Conservation (phyloP, 1,140 invertebrate genomes). For the Drosophila gunungcola region DNA sequence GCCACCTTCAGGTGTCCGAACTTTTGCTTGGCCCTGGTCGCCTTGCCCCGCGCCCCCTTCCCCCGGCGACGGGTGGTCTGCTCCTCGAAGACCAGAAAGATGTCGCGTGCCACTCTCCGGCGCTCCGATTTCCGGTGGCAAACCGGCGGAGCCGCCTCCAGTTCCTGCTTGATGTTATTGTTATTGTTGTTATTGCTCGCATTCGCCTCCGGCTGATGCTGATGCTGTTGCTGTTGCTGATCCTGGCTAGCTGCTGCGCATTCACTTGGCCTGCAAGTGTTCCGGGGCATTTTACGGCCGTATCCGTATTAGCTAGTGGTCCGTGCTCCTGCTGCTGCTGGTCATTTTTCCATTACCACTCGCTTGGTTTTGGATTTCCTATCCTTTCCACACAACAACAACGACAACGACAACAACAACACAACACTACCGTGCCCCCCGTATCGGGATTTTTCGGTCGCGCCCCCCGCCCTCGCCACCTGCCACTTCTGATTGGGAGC, state of each 20-base stretch:
- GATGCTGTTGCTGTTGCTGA: conserved; percentile 15
- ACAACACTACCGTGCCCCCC: conserved; percentile 31
- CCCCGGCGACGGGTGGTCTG: conserved; percentile 65
- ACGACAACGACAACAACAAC: no score
- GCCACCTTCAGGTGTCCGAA: conserved; percentile 79
- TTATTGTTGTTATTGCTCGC: conserved; percentile 36
- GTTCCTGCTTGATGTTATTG: conserved; percentile 61
- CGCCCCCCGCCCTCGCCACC: conserved; percentile 23
- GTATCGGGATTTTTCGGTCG: conserved; percentile 62
- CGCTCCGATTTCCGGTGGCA: conserved; percentile 80
- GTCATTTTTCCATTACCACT: conserved; percentile 51
- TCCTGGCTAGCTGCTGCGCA: conserved; percentile 59
- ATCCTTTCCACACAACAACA: neutral
- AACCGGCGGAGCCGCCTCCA: conserved; percentile 65
- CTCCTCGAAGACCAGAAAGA: conserved; percentile 82
- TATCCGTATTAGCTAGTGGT: conserved; percentile 51
- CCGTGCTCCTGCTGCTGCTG: conserved; percentile 12
- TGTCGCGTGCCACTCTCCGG: conserved; percentile 81
- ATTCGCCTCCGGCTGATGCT: conserved; percentile 25
- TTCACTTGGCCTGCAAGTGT: conserved; percentile 80
- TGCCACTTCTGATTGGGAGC: conserved; percentile 67
- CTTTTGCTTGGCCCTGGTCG: conserved; percentile 68
- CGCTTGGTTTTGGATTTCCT: conserved; percentile 8
- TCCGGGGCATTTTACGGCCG: conserved; percentile 79
- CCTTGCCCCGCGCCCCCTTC: conserved; percentile 59